Evolutionary conservation across 2,113 vertebrate genomes (phyloP), one percentile per base, ranked within the genome.

Genomic region (Turnix velox): DNA sequence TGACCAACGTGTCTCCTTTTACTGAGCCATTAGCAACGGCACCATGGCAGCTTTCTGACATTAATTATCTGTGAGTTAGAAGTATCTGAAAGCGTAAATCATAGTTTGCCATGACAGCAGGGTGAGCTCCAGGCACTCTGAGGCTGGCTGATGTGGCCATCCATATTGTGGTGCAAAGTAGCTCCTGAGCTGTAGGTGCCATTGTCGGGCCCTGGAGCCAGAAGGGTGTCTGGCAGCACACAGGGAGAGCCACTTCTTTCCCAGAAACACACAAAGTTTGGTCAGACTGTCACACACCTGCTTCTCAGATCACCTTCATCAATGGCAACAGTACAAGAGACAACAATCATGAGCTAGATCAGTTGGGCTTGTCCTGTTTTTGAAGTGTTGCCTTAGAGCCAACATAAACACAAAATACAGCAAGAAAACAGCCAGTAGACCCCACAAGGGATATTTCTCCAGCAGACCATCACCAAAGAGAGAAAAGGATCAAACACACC

Each of bases 11-110:
- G 61, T 82, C 92, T 84, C 55, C 88, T 90, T 92, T 83, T 46
- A 33, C 80, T 66, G 84, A 71, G 87, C 91, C 94, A 93, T 97
- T 95, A 96, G 88, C 95, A 39, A n/a, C 28, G 17, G 95, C 80
- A 87, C 63, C 14, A n/a, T 66, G 96, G 97, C 97, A 96, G 96
- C 87, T 54, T 37, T 76, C 86, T 97, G 97, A 97, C 97, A 93
- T 93, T 97, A 97, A 97, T 98, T 97, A 97, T 94, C 96, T 86
- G 87, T 49, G 96, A 88, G 91, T 87, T 92, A 92, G 93, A 90
- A 74, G 84, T 79, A 52, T 92, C 90, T 67, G 73, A 92, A 93
- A 95, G 87, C 74, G 81, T 78, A 97, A 96, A 93, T 80, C 92
- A 92, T 25, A 48, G 67, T 84, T 92, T 93, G 92, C 83, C 76